Percentiles rank a stretch among this genome's conserved stretches.
phyloP scores from a whole-genome alignment of 2,888 invertebrate species.

The Aromia moschata region DNA sequence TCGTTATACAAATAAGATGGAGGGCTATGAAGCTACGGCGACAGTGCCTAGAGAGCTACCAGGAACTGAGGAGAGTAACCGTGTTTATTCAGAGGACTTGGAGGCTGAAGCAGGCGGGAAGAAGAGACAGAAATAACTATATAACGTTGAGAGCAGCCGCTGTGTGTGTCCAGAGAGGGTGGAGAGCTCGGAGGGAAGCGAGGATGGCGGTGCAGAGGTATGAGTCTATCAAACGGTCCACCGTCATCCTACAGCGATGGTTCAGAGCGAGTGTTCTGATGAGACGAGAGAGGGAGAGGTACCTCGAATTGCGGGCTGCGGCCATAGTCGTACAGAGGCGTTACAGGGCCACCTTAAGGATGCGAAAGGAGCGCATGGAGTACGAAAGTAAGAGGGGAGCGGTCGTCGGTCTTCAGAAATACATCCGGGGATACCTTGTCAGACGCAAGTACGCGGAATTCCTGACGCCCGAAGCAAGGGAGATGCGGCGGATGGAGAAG shows the following conservation, averaged over 20 bases:
- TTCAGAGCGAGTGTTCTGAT: slow-evolving; percentile 52
- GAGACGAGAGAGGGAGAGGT: slow-evolving; percentile 59
- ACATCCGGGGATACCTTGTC: slow-evolving; percentile 45
- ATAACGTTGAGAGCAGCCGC: neutral
- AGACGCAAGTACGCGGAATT: slow-evolving; percentile 46
- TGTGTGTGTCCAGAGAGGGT: slow-evolving; percentile 24
- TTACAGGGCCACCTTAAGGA: slow-evolving; percentile 54
- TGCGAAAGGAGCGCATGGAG: slow-evolving; percentile 46
- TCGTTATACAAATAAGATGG: slow-evolving; percentile 49
- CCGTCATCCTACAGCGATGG: slow-evolving; percentile 10
- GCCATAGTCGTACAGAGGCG: slow-evolving; percentile 62
- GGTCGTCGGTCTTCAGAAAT: slow-evolving; percentile 61
- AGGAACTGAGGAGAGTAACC: slow-evolving; percentile 48
- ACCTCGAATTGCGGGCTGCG: slow-evolving; percentile 57
- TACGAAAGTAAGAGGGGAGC: slow-evolving; percentile 44
- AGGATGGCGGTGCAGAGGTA: slow-evolving; percentile 22
- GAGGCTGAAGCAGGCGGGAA: slow-evolving; percentile 36
- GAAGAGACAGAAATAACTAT: neutral
- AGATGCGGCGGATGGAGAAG: slow-evolving; percentile 61
- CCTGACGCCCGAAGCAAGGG: slow-evolving; percentile 48
- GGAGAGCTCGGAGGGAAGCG: slow-evolving; percentile 22
- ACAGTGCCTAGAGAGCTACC: neutral
- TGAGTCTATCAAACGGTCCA: slow-evolving; percentile 30
- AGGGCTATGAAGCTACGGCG: slow-evolving; percentile 31
- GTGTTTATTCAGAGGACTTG: slow-evolving; percentile 51